Conservation (phyloP, 1,140 invertebrate genomes). For the Brachionus manjavacas region DNA sequence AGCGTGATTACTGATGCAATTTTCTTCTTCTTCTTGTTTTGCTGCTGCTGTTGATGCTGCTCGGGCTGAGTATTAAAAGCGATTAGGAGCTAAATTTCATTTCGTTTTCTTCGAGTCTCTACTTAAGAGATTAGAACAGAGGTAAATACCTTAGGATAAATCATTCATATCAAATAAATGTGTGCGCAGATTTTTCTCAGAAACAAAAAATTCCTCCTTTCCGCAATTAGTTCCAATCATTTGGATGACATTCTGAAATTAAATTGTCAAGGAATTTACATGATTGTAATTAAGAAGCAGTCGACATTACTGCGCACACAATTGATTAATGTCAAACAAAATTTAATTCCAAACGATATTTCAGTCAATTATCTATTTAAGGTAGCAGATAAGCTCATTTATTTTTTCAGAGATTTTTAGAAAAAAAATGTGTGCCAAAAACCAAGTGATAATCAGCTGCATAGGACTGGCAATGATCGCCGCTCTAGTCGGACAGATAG, state of each 20-base stretch:
- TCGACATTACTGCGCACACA: neutral
- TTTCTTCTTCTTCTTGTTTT: neutral
- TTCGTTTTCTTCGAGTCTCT: neutral
- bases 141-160: neutral
- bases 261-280: neutral
- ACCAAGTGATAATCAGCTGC: neutral
- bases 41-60: neutral
- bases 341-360: neutral
- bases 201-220: neutral
- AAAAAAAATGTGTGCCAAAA: slow-evolving; percentile 10
- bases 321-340: slow-evolving; percentile 5
- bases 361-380: neutral
- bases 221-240: neutral
- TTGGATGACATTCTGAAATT: neutral
- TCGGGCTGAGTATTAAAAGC: neutral
- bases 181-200: neutral
- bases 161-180: neutral
- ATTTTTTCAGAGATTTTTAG: neutral
- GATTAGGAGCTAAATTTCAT: neutral
- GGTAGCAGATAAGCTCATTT: neutral
- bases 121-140: neutral
- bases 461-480: neutral
- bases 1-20: neutral
- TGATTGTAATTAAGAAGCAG: neutral
- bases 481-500: neutral